Evolutionary conservation across 2,888 invertebrate genomes (phyloP).

Genomic region (Eupeodes latifasciatus): DNA sequence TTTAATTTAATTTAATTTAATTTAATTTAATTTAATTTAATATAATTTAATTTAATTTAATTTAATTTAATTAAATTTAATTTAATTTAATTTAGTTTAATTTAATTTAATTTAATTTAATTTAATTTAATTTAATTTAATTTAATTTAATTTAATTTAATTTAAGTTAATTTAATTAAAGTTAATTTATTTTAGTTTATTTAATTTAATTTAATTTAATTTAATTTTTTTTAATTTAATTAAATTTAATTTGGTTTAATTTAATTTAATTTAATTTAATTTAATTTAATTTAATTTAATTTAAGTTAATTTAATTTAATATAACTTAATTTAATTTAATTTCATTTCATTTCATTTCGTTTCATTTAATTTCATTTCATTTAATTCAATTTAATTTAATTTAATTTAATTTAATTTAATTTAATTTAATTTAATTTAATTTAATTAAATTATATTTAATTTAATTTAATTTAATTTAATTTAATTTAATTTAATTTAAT

Average conservation of each 20-base stretch:
- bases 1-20: neutral
- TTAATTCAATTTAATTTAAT: neutral
- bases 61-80: neutral
- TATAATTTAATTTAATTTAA: neutral
- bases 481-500: neutral
- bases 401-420: slow-evolving; percentile 2
- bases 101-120: neutral
- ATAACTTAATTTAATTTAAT: neutral
- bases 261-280: neutral
- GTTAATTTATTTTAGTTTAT: neutral
- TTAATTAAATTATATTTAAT: neutral
- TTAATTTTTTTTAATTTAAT: neutral
- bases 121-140: neutral
- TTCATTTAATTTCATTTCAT: too few relatives aligned
- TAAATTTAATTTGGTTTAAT: neutral
- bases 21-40: neutral
- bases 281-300: neutral
- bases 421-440: slow-evolving; percentile 1
- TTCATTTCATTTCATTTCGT: too few relatives aligned
- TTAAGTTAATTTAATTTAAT: neutral
- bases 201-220: neutral
- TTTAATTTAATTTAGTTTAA: neutral
- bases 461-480: neutral
- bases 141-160: neutral
- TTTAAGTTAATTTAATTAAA: neutral